These are phyloP conservation scores for Sanderia malayensis DNA, from an alignment of 30 jellyfish, hydroid and myxozoan species.

Conservation along the genomic window DNA sequence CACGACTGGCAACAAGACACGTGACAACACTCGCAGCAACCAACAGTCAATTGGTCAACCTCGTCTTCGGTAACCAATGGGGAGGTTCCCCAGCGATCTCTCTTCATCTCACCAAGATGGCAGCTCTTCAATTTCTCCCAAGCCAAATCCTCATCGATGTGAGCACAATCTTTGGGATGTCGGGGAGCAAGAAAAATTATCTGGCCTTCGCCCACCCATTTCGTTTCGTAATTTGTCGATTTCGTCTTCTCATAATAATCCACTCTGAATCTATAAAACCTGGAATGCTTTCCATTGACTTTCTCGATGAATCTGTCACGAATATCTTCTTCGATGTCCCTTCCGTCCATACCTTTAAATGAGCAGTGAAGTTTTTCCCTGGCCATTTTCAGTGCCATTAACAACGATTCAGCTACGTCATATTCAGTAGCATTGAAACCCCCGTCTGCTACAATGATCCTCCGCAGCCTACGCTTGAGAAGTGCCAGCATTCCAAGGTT, in stretches of 20 bases:
- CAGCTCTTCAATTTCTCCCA: conserved; percentile 51
- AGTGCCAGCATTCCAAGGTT: conserved; percentile 72
- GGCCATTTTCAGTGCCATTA: conserved; percentile 71
- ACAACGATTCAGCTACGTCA: conserved; percentile 21
- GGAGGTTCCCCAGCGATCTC: conserved; percentile 63
- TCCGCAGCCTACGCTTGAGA: conserved; percentile 41
- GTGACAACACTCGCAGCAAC: conserved; percentile 67
- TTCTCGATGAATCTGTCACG: conserved; percentile 71
- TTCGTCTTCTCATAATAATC: conserved; percentile 49
- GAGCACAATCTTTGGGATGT: conserved; percentile 52
- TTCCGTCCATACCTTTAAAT: conserved; percentile 58
- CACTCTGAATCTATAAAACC: conserved; percentile 52
- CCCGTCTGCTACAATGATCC: conserved; percentile 69
- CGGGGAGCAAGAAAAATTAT: conserved; percentile 44
- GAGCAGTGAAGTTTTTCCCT: conserved; percentile 66
- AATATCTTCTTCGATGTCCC: conserved; percentile 65
- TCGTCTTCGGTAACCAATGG: conserved; percentile 45
- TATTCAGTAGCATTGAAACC: conserved; percentile 27
- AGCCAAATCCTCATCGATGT: not conserved
- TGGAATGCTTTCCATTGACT: conserved; percentile 6
- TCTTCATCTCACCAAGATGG: conserved; percentile 34
- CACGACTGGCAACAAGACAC: conserved; percentile 30
- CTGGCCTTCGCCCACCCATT: conserved; percentile 57
- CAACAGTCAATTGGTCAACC: conserved; percentile 50
- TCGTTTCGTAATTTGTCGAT: conserved; percentile 11